Evolutionary conservation across 35 echinoderm and acorn worm species (phyloP), one percentile per base, ranked within the genome.

Genomic region (Apostichopus parvimensis): DNA sequence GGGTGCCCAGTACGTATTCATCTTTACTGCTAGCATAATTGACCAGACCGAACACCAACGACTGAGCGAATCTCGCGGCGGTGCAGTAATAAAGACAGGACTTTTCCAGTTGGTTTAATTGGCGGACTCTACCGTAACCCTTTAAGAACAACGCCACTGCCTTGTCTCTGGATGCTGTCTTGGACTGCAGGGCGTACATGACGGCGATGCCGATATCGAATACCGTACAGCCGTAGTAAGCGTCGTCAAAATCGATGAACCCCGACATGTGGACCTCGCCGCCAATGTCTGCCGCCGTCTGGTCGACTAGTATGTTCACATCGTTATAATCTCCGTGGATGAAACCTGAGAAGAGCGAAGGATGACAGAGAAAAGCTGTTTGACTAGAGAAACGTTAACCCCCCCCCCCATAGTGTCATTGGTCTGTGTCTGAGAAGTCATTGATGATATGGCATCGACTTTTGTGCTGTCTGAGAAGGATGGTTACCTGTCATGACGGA

Each of bases 171-270:
- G 62, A 52, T 2, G 65, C 12, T 52, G 66, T 45, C 28, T 90
- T 75, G 26, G 20, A 75, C 18, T 71, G 87, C 3, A 90, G 26
- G 26, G 26, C 7, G 5, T 75, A 90, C 60, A 87, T 87, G 28
- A 87, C 12, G 21, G 56, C 15, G 24, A 87, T 66, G 56, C 84
- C 84, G 9, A 87, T 22, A 26, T 87, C 84, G 60, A 64, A 87
- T 55, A 87, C 53, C 0, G 54, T 90, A 18, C 12, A 18, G n/a
- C 66, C 25, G 71, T 90, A 90, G 61, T 17, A 45, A 26, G 14
- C 71, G 20, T 90, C 87, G 62, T 90, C 87, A 90, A 90, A 90
- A 23, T 90, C 87, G 9, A 90, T 90, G 22, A 90, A 71, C 8
- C 87, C 87, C 8, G 13, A 14, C 17, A 90, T 73, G 23, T 71